Conservation (phyloP, 2,888 invertebrate genomes). For the Gisinianus flammeolus region DNA sequence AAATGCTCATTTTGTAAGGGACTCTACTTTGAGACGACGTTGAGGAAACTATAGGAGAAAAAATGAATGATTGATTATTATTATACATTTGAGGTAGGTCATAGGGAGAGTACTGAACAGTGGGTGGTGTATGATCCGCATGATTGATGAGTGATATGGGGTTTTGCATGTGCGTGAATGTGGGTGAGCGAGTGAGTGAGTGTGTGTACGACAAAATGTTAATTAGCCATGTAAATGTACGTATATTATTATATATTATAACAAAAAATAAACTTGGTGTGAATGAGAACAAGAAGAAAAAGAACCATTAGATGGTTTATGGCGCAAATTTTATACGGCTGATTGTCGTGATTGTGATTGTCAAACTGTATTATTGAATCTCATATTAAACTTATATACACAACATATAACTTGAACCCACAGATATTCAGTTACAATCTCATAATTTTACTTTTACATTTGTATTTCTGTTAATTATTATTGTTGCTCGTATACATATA, state of each 20-base stretch:
- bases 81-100: background rate
- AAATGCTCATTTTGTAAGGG: conserved; percentile 54
- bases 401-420: too few relatives aligned
- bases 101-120: background rate
- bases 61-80: background rate
- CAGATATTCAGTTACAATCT: background rate
- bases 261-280: background rate
- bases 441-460: background rate
- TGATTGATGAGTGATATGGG: background rate
- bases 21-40: conserved; percentile 36
- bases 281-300: background rate
- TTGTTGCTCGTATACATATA: background rate
- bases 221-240: too few relatives aligned
- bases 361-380: conserved; percentile 3
- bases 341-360: conserved; percentile 28
- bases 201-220: background rate
- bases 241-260: too few relatives aligned
- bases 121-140: background rate
- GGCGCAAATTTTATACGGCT: conserved; percentile 28
- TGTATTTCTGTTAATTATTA: background rate
- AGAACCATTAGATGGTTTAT: conserved; percentile 26
- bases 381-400: too few relatives aligned
- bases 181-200: too few relatives aligned
- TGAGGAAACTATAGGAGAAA: conserved; percentile 6
- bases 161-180: background rate